Percentiles rank a stretch among this genome's conserved stretches.
Evolutionary conservation across 2,888 invertebrate species (phyloP).

Genomic region (Panzeria rudis): DNA sequence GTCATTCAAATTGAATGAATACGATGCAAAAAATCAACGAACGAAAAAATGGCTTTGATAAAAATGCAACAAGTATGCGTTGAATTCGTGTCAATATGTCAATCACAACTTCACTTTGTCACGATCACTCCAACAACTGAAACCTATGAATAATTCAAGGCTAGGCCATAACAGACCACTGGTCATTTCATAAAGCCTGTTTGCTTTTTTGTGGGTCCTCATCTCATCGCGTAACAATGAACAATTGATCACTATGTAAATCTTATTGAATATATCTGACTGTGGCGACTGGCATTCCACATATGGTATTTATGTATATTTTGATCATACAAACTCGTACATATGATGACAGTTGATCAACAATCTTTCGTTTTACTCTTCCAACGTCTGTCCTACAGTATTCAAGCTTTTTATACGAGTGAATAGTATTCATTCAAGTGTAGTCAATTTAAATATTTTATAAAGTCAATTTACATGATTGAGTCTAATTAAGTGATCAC

Average conservation of each 20-base stretch:
- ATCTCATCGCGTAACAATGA: slow-evolving; percentile 57
- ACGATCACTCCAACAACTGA: slow-evolving; percentile 73
- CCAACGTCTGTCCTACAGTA: not conserved
- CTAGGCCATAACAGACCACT: slow-evolving; percentile 38
- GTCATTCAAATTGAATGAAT: slow-evolving; percentile 65
- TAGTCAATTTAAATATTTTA: slow-evolving; percentile 72
- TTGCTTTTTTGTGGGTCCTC: slow-evolving; percentile 30
- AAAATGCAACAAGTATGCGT: slow-evolving; percentile 69
- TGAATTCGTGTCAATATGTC: slow-evolving; percentile 73
- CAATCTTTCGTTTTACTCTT: slow-evolving; percentile 10
- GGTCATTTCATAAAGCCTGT: slow-evolving; percentile 33
- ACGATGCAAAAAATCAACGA: slow-evolving; percentile 19
- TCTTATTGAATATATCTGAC: slow-evolving; percentile 47
- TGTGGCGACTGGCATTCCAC: slow-evolving; percentile 57
- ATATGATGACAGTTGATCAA: slow-evolving; percentile 65
- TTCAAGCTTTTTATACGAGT: slow-evolving; percentile 21
- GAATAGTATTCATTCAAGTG: slow-evolving; percentile 65
- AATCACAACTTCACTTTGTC: slow-evolving; percentile 74
- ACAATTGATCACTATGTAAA: slow-evolving; percentile 69
- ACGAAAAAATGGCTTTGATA: slow-evolving; percentile 49
- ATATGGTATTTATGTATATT: slow-evolving; percentile 47
- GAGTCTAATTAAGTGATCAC: slow-evolving; percentile 72
- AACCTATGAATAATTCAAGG: slow-evolving; percentile 75
- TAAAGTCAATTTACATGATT: slow-evolving; percentile 71
- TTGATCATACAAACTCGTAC: slow-evolving; percentile 43